Base-by-base conservation (phyloP, 1,140 invertebrate genomes). In the Platyura marginata region DNA sequence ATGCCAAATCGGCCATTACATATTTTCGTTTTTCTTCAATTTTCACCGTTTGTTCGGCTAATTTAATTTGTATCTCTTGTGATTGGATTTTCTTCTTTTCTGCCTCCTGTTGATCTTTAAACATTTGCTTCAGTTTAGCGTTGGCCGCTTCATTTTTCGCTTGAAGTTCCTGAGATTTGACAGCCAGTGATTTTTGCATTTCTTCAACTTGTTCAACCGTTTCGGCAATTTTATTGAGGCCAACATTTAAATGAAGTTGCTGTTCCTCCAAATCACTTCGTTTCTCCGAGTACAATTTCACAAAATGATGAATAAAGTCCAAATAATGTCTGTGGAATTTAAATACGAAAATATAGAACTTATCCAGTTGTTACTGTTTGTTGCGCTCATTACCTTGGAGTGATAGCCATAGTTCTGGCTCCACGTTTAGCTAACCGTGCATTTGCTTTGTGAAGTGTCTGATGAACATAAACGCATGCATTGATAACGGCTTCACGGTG, bases 221-320 rank as follows among this genome's bases (percentile, higher is more conserved):
- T 67, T 99, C 96, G 0, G 90, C 86, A 49, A 99, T 99, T 64
- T 99, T 99, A 49, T 86, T 87, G 19, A 99, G 67, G 67, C 96
- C 96, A 35, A 98, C 93, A 61, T 98, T 98, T 44, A 99, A 67
- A 70, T 99, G 96, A 2, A 98, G 70, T 56, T 99, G 94, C 57
- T 99, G 94, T 56, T 99, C 96, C 63, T 99, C 95, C 25, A 99
- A 67, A 59, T 98, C 94, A 5, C 90, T 88, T 21, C 94, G 77
- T 64, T 99, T 99, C 62, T 99, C 95, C 52, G 90, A 85, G 63
- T 96, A 95, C 35, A 99, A 63, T 60, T 96, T 96, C 4, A 95
- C 94, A 70, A 97, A 98, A 63, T 99, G 96, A 65, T 97, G 87
- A 53, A 99, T 99, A 61, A 99, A 98, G 65, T 99, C 96, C n/a